Evolutionary conservation across 2,113 vertebrate genomes (phyloP).

Genomic region (Neotoma lepida): DNA sequence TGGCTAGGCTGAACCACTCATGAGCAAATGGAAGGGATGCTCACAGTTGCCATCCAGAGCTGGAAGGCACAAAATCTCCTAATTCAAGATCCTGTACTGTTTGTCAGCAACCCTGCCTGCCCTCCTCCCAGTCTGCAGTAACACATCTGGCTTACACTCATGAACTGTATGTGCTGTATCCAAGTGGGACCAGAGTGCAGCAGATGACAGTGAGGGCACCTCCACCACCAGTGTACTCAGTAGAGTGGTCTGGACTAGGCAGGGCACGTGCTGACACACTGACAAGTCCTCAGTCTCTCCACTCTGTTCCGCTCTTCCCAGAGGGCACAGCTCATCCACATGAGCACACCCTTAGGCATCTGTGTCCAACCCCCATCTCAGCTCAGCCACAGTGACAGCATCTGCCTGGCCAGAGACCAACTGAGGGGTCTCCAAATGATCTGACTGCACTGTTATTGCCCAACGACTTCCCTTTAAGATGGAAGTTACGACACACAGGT

Average conservation of each 20-base stretch:
- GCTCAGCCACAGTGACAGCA: background rate
- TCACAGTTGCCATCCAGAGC: background rate
- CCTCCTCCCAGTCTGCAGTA: background rate
- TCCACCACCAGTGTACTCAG: rapidly evolving
- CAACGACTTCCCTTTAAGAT: background rate
- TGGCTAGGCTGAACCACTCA: background rate
- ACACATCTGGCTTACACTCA: too few species aligned
- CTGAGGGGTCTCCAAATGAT: background rate
- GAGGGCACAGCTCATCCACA: background rate
- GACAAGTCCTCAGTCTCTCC: background rate
- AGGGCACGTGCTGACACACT: background rate
- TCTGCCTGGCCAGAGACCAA: background rate
- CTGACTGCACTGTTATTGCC: too few species aligned
- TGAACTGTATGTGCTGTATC: background rate
- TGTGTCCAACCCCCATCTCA: background rate
- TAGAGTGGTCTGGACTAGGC: background rate
- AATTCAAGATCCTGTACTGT: background rate
- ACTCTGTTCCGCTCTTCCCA: background rate
- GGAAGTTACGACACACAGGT: background rate
- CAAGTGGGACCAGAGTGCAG: background rate
- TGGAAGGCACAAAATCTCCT: background rate
- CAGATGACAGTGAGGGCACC: rapidly evolving
- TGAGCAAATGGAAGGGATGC: background rate
- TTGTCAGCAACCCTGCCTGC: background rate
- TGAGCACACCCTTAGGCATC: rapidly evolving